Base-by-base conservation (phyloP, 37 sponge, comb jelly and placozoan species). In the Spongilla lacustris region DNA sequence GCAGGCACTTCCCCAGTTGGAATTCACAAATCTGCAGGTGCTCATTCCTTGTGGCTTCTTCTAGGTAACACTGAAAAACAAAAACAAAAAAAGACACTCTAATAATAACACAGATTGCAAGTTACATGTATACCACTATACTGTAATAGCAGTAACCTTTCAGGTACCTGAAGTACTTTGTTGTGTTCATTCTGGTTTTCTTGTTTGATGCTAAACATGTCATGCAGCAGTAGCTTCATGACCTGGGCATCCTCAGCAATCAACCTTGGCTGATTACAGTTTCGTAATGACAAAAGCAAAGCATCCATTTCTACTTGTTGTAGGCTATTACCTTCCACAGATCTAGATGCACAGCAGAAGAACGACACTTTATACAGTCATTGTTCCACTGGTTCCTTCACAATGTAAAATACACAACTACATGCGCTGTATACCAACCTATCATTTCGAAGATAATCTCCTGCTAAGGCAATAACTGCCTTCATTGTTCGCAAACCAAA, bases 401-500 rank as follows among this genome's bases (percentile, higher is more conserved):
- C 17, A 23, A 4, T 72, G 36, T n/a, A 72, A 23, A 19, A 32
- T 31, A 13, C 25, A 80, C 34, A 80, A 80, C 14, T 69, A 23
- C 70, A 35, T 67, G 12, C 14, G 70, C 17, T 11, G 36, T 13
- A 68, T 49, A 49, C 83, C 83, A 27, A 77, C n/a, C 66, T 74
- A 46, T 37, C 38, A 34, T 76, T 73, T 29, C 75, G 68, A 81
- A 83, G 41, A 74, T 86, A 74, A 50, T 84, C 83, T 37, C 91
- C 88, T 23, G 91, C 94, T 50, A 90, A 72, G 32, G 58, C 69
- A 34, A 93, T 75, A 14, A 93, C 91, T 28, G 89, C 83, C 71
- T 90, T 93, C 30, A 92, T 83, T 38, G 93, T 84, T 36, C 96
- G 81, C 79, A 95, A 41, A 29, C 96, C 96, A 83, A 95, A 95